Percentiles rank a stretch among this genome's conserved stretches.
These are phyloP conservation scores for Thamnophis elegans DNA, from an alignment of 2,797 vertebrate species.

Conservation along the genomic window DNA sequence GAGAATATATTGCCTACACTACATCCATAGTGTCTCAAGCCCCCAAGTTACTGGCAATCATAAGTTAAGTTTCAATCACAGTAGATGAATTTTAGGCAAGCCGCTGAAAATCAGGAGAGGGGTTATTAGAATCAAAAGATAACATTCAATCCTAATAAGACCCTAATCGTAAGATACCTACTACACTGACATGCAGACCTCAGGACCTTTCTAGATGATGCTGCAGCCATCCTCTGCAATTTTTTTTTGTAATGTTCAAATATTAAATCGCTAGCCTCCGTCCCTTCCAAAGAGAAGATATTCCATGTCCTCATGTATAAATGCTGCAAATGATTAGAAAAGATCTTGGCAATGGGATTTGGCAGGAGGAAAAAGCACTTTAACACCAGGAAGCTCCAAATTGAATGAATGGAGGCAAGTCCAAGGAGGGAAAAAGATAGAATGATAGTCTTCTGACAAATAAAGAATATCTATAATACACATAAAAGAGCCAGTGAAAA, in stretches of 20 bases:
- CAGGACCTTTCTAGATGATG: background rate
- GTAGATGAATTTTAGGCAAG: background rate
- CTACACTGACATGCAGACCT: background rate
- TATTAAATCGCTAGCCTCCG: background rate
- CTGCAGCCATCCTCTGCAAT: background rate
- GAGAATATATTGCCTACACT: background rate
- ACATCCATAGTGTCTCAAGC: background rate
- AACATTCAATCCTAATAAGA: background rate
- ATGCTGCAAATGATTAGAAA: background rate
- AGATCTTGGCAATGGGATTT: background rate
- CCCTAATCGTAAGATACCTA: background rate
- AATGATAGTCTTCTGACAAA: background rate
- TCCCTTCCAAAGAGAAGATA: background rate
- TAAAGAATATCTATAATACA: background rate
- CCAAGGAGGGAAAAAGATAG: too few species aligned
- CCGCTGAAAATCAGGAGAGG: background rate
- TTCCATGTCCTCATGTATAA: background rate
- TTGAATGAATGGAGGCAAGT: background rate
- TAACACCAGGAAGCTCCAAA: background rate
- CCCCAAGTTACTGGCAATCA: background rate
- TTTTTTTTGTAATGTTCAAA: background rate
- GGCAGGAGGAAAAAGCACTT: background rate
- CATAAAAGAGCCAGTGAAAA: background rate
- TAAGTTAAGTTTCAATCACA: background rate
- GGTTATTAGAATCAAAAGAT: background rate